Percentiles rank a stretch among this genome's conserved stretches.
Conservation (phyloP, 2,888 invertebrate species). For the Venusia cambrica region DNA sequence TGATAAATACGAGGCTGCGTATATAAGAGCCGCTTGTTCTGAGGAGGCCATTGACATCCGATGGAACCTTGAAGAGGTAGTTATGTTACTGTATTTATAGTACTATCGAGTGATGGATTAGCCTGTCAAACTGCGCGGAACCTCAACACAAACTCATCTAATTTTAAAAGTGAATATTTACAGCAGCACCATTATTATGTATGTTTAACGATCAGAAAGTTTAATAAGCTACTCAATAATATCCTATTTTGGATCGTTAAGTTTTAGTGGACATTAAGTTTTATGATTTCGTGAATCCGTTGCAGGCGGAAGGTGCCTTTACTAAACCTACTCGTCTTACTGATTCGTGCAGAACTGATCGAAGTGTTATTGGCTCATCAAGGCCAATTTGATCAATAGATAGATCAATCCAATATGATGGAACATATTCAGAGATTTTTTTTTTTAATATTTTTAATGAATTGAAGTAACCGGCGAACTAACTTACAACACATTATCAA, state of each 20-base stretch:
- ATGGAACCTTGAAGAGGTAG: conserved; percentile 56
- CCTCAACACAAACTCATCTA: conserved; percentile 51
- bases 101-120: conserved; percentile 60
- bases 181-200: conserved; percentile 56
- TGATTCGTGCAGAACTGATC: conserved; percentile 32
- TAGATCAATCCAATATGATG: too few species aligned
- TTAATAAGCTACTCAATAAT: conserved; percentile 36
- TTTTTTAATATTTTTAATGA: too few species aligned
- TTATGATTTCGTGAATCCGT: conserved; percentile 17
- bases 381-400: conserved; percentile 27
- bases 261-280: conserved; percentile 12
- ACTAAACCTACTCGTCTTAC: conserved; percentile 18
- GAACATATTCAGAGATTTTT: too few species aligned
- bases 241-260: conserved; percentile 15
- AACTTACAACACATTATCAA: too few species aligned
- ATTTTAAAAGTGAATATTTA: conserved; percentile 60
- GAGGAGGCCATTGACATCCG: conserved; percentile 58
- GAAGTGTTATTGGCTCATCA: conserved; percentile 24
- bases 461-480: too few species aligned
- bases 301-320: conserved; percentile 21
- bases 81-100: conserved; percentile 56
- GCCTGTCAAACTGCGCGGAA: conserved; percentile 41
- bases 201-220: conserved; percentile 45
- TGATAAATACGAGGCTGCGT: too few species aligned
- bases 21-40: too few species aligned